These are phyloP conservation scores for Myanophis thanlyinensis DNA, from an alignment of 2,113 vertebrate genomes.

Conservation along the genomic window DNA sequence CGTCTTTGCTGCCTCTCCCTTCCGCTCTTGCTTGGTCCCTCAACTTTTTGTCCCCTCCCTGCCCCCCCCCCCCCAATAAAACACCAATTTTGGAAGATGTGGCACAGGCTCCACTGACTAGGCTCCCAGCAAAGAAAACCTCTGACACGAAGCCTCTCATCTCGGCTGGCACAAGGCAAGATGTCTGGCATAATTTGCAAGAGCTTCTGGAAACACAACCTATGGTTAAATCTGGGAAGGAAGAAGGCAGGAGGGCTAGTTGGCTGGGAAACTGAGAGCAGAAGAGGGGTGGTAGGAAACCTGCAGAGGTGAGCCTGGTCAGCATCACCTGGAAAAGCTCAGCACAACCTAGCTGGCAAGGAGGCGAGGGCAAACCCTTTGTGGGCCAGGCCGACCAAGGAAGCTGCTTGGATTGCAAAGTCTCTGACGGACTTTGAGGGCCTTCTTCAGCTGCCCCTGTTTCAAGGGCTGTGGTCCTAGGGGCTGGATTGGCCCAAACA, in stretches of 20 bases:
- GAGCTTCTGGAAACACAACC: background rate
- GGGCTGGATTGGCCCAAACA: background rate
- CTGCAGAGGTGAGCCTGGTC: background rate
- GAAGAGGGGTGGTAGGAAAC: background rate
- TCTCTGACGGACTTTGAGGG: background rate
- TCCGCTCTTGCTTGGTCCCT: background rate
- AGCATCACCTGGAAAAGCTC: background rate
- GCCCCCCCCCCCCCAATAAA: background rate
- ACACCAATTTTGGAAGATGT: background rate
- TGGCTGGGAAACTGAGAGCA: background rate
- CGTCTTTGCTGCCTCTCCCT: background rate
- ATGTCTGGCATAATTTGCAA: background rate
- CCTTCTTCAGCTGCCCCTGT: background rate
- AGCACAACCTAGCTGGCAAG: background rate
- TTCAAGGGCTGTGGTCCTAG: background rate
- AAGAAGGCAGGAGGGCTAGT: background rate
- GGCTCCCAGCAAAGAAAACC: background rate
- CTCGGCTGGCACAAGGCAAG: background rate
- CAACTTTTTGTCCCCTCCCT: background rate
- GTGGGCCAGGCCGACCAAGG: background rate
- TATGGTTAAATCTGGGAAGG: background rate
- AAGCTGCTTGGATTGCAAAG: background rate
- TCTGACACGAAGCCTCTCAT: too few relatives aligned
- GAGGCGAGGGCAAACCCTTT: background rate
- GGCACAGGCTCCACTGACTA: rapidly evolving